Evolutionary conservation across 2,888 invertebrate genomes (phyloP).

Genomic region (Lomographa bimaculata): DNA sequence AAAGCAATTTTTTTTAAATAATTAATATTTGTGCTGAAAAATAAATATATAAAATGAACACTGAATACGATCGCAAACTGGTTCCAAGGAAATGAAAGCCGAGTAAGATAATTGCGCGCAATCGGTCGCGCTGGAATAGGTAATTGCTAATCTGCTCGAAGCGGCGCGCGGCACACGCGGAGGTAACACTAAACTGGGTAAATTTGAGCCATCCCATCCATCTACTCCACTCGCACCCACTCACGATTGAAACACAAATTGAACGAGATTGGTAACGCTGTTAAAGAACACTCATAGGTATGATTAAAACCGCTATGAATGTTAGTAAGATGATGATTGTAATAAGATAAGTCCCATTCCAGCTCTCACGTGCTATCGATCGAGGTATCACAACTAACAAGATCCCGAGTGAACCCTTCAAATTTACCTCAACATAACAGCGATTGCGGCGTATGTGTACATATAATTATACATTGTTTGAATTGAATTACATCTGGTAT

Average conservation of each 20-base stretch:
- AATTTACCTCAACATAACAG: too few relatives aligned
- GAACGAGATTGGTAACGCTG: conserved; percentile 24
- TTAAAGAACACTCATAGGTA: conserved; percentile 18
- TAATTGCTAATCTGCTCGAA: conserved; percentile 64
- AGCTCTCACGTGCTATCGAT: conserved; percentile 8
- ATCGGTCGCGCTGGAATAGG: conserved; percentile 50
- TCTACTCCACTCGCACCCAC: conserved; percentile 23
- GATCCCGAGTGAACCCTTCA: conserved; percentile 3
- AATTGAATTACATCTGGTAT: too few relatives aligned
- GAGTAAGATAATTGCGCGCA: conserved; percentile 59
- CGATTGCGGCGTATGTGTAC: too few relatives aligned
- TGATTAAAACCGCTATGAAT: conserved; percentile 15
- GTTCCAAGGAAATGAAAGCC: conserved; percentile 66
- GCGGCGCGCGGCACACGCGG: conserved; percentile 40
- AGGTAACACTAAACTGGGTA: conserved; percentile 21
- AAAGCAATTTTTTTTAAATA: too few relatives aligned
- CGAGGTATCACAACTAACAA: conserved; percentile 5
- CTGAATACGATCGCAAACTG: too few relatives aligned
- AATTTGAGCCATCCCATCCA: conserved; percentile 25
- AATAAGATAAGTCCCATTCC: conserved; percentile 13
- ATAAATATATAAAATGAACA: too few relatives aligned
- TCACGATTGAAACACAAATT: conserved; percentile 22
- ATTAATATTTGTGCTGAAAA: too few relatives aligned
- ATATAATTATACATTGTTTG: too few relatives aligned
- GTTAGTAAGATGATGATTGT: conserved; percentile 7